These are phyloP conservation scores for Xenops minutus DNA, from an alignment of 2,797 vertebrate genomes.

Conservation along the genomic window DNA sequence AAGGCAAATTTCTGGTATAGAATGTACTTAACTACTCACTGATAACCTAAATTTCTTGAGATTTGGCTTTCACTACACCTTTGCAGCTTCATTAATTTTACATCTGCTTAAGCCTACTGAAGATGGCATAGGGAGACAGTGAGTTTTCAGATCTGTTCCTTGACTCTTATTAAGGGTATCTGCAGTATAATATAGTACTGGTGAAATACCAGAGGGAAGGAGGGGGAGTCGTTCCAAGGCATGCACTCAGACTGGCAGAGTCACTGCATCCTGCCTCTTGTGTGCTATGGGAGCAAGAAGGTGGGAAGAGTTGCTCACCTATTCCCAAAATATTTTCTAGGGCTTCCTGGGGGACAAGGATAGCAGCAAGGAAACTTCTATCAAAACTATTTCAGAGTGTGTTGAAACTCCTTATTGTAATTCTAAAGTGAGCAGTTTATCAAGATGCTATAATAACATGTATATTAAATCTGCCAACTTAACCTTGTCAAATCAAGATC, in stretches of 20 bases:
- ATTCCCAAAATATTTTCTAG: not conserved
- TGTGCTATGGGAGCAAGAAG: not conserved
- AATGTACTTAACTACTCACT: not conserved
- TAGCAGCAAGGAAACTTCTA: not conserved
- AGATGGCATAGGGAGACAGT: not conserved
- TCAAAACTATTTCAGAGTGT: not conserved
- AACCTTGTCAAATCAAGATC: not conserved
- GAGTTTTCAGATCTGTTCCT: not conserved
- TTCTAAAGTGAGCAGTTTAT: not conserved
- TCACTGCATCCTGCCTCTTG: not conserved
- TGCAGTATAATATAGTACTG: not conserved
- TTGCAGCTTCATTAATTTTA: not conserved
- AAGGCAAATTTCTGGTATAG: not conserved
- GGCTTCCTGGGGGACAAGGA: not conserved
- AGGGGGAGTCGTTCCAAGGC: not conserved
- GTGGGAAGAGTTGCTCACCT: not conserved
- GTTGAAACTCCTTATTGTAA: not conserved
- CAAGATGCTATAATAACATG: fast-evolving
- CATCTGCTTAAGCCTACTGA: not conserved
- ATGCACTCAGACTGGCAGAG: fast-evolving
- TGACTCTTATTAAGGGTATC: not conserved
- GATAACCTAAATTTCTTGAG: not conserved
- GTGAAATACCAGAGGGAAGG: not conserved
- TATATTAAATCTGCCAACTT: not conserved
- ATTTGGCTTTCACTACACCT: not conserved